A percentile compares a stretch with the other conserved stretches of the same genome.
Conservation (phyloP, 2,113 vertebrate genomes). For the Hyla sarda region DNA sequence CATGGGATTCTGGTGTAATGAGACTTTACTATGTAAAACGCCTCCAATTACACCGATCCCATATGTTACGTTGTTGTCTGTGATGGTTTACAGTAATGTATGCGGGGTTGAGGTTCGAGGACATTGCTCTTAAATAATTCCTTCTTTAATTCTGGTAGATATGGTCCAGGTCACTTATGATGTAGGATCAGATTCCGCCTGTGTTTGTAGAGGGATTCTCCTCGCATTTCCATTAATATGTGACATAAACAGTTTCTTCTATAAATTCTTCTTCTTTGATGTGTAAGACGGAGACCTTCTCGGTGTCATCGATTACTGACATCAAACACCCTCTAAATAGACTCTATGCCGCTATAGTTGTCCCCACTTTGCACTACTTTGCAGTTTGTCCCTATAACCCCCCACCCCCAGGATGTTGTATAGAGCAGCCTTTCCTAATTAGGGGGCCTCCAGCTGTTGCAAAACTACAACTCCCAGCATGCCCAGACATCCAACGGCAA, state of each 20-base stretch:
- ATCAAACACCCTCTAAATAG: background rate
- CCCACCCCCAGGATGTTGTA: background rate
- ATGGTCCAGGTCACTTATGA: background rate
- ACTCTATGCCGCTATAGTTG: background rate
- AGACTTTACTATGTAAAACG: background rate
- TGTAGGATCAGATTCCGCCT: background rate
- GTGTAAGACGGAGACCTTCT: background rate
- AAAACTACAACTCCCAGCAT: too few relatives aligned
- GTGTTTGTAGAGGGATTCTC: background rate
- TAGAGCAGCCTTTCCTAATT: too few relatives aligned
- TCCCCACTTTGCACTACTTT: background rate
- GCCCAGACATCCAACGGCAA: too few relatives aligned
- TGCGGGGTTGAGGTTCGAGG: background rate
- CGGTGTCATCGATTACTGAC: conserved; percentile 18
- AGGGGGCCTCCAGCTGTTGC: too few relatives aligned
- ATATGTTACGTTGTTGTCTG: background rate
- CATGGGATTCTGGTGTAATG: conserved; percentile 42
- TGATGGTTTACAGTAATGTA: conserved; percentile 14
- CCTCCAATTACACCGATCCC: conserved; percentile 9
- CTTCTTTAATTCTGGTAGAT: background rate
- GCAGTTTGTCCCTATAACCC: too few relatives aligned
- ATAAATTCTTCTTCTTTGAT: background rate
- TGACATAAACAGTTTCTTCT: conserved; percentile 3
- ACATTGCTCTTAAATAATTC: background rate
- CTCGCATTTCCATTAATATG: background rate